Base-by-base conservation (phyloP, 2,113 vertebrate genomes). In the Pholis gunnellus region DNA sequence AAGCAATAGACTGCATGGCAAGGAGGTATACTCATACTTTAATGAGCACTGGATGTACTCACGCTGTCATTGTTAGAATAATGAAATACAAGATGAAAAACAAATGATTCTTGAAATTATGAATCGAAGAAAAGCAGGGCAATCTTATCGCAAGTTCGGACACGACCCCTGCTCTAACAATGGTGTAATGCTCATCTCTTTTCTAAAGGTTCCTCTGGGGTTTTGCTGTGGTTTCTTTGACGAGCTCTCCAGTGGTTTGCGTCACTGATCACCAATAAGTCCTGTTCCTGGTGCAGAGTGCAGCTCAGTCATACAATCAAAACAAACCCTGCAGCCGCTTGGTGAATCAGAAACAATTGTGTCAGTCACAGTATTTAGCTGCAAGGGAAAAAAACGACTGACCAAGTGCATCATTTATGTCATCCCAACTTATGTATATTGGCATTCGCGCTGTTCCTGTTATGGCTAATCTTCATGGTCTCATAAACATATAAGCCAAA, bases 221-320 rank as follows among this genome's bases (percentile, higher is more conserved):
- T 42, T 81, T 76, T 79, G 72, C 84, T 75, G 71, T 85, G 80
- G 85, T 75, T 84, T 56, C 85, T 86, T 86, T 92, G 79, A 86
- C 79, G 77, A 63, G 71, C 42, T 74, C 69, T 73, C 64, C 81
- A 79, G 76, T 73, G 60, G 75, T 83, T 87, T 85, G 79, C 72
- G 71, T 66, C 91, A 82, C 87, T 85, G 78, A 87, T 88, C 82
- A 69, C 50, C 84, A 85, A 66, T 78, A 88, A 69, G 61, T 85
- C 69, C 40, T 69, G 52, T 84, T 83, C 50, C 64, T 42, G 11
- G 14, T 60, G 70, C 57, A 60, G 5, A 48, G 64, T 64, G 59
- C 72, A 65, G 72, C 72, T 63, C 57, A 54, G 70, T 79, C 71
- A 79, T 82, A 54, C 81, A 83, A 79, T 79, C 86, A 75, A 87